Percentiles rank a stretch among this genome's conserved stretches.
phyloP scores from a whole-genome alignment of 2,888 invertebrate genomes.

The Diarsia rubi region DNA sequence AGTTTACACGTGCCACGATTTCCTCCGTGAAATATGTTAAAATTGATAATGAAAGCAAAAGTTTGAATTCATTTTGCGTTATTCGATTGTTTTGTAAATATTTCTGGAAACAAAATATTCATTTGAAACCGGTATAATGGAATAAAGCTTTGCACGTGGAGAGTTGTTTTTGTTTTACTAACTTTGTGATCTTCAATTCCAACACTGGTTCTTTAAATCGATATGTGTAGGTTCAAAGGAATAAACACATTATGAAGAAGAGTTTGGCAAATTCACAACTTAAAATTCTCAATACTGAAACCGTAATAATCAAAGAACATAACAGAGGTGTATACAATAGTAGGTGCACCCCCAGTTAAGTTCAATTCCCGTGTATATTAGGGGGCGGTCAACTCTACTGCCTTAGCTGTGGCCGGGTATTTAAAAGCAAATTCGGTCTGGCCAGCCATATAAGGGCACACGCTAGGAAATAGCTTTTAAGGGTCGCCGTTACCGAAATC shows the following conservation, averaged over 20 bases:
- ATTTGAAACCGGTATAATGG: neutral
- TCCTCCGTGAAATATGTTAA: conserved; percentile 8
- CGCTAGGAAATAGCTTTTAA: too few species aligned
- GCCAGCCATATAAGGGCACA: too few species aligned
- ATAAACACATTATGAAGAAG: neutral
- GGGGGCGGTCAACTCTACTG: too few species aligned
- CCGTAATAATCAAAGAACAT: neutral
- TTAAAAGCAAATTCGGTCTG: too few species aligned
- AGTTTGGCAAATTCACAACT: neutral
- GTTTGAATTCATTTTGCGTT: conserved; percentile 11
- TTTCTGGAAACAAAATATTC: conserved; percentile 13
- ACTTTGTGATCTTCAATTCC: neutral
- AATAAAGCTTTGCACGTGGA: conserved; percentile 1
- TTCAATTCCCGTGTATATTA: too few species aligned
- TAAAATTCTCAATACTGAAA: neutral
- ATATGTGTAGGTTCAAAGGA: neutral
- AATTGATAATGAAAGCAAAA: conserved; percentile 9
- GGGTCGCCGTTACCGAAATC: too few species aligned
- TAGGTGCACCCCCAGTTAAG: too few species aligned
- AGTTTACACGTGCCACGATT: conserved; percentile 19
- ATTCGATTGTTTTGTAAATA: conserved; percentile 6
- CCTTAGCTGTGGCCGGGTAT: too few species aligned
- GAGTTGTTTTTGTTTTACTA: neutral
- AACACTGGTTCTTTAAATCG: neutral
- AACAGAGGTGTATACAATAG: too few species aligned